Conservation (phyloP, 2,113 vertebrate species). For the Charina bottae region DNA sequence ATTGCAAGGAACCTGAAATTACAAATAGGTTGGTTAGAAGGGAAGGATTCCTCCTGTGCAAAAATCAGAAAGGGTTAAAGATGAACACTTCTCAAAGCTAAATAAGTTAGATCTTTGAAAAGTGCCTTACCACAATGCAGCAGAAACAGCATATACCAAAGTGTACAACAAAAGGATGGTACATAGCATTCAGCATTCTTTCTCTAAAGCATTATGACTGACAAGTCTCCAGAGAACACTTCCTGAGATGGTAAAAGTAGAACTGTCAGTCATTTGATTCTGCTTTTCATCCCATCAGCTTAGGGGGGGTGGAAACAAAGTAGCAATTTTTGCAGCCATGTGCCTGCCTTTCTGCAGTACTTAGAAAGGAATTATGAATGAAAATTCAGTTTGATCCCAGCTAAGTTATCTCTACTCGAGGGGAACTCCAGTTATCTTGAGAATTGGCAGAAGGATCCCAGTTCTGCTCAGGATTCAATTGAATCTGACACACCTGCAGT, state of each 20-base stretch:
- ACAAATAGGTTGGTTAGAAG: no score
- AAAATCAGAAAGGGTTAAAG: neutral
- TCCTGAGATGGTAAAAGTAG: neutral
- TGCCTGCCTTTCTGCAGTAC: neutral
- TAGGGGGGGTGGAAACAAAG: neutral
- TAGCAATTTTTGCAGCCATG: neutral
- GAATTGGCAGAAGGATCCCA: neutral
- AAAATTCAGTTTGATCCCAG: neutral
- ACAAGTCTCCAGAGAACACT: neutral
- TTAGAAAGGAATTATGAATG: neutral
- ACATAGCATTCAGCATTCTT: neutral
- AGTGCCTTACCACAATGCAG: neutral
- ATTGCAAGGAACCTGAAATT: neutral
- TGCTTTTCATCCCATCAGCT: neutral
- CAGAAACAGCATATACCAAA: neutral
- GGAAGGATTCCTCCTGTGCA: neutral
- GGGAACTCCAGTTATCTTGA: neutral
- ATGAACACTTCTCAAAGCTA: neutral
- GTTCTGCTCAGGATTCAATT: neutral
- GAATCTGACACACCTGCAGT: neutral
- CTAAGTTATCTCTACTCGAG: neutral
- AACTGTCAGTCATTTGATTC: neutral
- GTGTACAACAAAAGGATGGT: neutral
- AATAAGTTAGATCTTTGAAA: neutral
- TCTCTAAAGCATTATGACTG: neutral